Evolutionary conservation across 2,113 vertebrate genomes (phyloP).

Genomic region (Nerophis ophidion): DNA sequence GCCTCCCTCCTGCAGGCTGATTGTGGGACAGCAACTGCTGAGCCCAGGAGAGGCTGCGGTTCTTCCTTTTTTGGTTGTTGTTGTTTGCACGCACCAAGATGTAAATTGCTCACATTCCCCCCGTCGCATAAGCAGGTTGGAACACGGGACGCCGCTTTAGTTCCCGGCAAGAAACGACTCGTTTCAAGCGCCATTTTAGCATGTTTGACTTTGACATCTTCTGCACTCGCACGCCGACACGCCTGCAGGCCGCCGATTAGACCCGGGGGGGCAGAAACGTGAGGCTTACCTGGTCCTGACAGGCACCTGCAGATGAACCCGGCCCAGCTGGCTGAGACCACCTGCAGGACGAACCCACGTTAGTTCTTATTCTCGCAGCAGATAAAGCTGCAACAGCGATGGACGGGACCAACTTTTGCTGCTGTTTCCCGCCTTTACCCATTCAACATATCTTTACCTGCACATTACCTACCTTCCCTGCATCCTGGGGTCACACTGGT

Average conservation of each 20-base stretch:
- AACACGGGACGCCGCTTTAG: not conserved
- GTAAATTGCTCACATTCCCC: not conserved
- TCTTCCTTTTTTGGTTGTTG: not conserved
- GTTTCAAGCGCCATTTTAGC: not conserved
- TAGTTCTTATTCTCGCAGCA: not conserved
- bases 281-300: slow-evolving; percentile 7
- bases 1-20: too few relatives aligned
- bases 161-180: not conserved
- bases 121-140: not conserved
- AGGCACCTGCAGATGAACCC: not conserved
- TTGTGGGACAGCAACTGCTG: too few relatives aligned
- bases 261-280: not conserved
- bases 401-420: too few relatives aligned
- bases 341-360: not conserved
- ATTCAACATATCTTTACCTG: too few relatives aligned
- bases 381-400: too few relatives aligned
- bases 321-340: too few relatives aligned
- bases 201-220: not conserved
- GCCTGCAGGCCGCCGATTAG: too few relatives aligned
- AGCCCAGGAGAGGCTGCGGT: too few relatives aligned
- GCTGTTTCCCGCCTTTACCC: too few relatives aligned
- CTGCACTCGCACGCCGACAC: too few relatives aligned
- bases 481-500: too few relatives aligned
- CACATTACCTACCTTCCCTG: too few relatives aligned
- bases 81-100: not conserved